Evolutionary conservation across 2,113 vertebrate species (phyloP), one percentile per base, ranked within the genome.

Genomic region (Tachysurus vachellii): DNA sequence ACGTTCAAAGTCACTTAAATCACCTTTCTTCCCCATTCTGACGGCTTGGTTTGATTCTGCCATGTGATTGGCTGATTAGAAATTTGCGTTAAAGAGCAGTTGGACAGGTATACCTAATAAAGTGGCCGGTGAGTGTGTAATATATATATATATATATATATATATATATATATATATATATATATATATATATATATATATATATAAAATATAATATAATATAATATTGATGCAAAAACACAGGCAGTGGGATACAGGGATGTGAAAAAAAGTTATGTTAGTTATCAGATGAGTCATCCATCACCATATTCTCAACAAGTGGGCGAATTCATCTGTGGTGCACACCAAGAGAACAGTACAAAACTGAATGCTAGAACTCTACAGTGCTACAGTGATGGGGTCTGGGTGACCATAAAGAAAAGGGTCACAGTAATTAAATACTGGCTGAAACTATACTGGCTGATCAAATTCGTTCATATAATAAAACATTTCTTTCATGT

Each of bases 221-320:
- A 36, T 36, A 36, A 1, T 36, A 36, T 36, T 23, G 16, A 10
- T 59, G 54, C 28, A 80, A 80, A 80, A 59, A 80, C 56, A 23
- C 2, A 31, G 14, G 7, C 16, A 57, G 1, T 31, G 53, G 53
- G n/a, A 50, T 75, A 77, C 13, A 77, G 44, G 28, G 23, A 50
- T n/a, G 44, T 17, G 42, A 26, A 19, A 47, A 31, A 19, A 31
- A 16, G 53, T 53, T 14, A 80, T 57, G 19, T 80, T n/a, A n/a
- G 19, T 80, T n/a, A n/a, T 31, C 53, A 31, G 28, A 57, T 80
- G 77, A 57, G 77, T 57, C 53, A 80, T 31, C 14, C 8, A 31
- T 79, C 19, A 59, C 77, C 53, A 59, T 80, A 57, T 79, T 28
- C 26, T 53, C 42, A 76, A 79, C 76, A 54, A 54, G 76, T 79